These are phyloP conservation scores for Pyrrhia umbra DNA, from an alignment of 2,888 invertebrate genomes.

Conservation along the genomic window DNA sequence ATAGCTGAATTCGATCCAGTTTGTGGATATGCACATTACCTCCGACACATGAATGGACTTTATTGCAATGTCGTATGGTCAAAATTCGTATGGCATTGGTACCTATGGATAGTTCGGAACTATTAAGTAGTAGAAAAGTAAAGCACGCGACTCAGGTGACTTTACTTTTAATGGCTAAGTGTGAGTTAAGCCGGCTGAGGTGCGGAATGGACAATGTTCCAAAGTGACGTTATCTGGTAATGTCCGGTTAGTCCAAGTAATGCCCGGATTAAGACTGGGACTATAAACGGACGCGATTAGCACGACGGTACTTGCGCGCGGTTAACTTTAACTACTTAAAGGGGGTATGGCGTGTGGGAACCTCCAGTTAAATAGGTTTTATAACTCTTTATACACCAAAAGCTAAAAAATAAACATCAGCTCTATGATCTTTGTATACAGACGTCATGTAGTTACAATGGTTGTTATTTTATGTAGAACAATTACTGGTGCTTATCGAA, in stretches of 20 bases:
- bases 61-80: background rate
- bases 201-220: conserved; percentile 35
- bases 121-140: conserved; percentile 10
- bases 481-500: no score
- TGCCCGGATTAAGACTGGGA: conserved; percentile 9
- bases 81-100: background rate
- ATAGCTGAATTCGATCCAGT: background rate
- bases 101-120: background rate
- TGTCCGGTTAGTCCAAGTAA: conserved; percentile 16
- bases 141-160: conserved; percentile 20
- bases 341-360: background rate
- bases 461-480: no score
- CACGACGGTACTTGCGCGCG: background rate
- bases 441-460: no score
- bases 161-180: conserved; percentile 27
- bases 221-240: conserved; percentile 47
- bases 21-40: background rate
- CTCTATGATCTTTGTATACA: no score
- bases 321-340: conserved; percentile 12
- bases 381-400: background rate
- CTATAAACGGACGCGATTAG: conserved; percentile 26
- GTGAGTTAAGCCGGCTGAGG: conserved; percentile 10
- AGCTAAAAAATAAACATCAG: no score
- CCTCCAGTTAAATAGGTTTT: background rate
- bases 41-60: background rate